Evolutionary conservation across 2,888 invertebrate species (phyloP).

Genomic region (Embidobia sp.): DNA sequence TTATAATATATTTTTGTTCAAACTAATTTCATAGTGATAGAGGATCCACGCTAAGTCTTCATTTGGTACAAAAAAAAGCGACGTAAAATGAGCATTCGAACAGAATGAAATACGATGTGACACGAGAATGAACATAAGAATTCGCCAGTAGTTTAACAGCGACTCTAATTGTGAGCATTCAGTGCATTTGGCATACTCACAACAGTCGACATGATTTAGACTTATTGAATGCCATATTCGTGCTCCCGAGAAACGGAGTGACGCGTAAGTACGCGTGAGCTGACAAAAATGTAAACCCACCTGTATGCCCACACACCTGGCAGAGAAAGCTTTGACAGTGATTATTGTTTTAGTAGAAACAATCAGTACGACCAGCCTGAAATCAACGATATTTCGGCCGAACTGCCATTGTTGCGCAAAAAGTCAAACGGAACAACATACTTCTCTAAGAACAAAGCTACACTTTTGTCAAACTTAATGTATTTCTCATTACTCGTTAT

Average conservation of each 20-base stretch:
- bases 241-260: conserved; percentile 67
- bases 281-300: conserved; percentile 58
- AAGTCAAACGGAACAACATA: conserved; percentile 32
- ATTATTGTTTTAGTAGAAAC: conserved; percentile 57
- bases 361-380: conserved; percentile 49
- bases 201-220: conserved; percentile 76
- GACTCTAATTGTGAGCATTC: conserved; percentile 62
- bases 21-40: no score
- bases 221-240: conserved; percentile 78
- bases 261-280: conserved; percentile 65
- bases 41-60: no score
- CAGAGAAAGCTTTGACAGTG: conserved; percentile 56
- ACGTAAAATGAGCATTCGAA: conserved; percentile 29
- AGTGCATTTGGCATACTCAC: conserved; percentile 59
- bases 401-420: conserved; percentile 57
- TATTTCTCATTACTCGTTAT: conserved; percentile 12
- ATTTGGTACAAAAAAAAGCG: conserved; percentile 7
- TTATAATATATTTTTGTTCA: no score
- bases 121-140: conserved; percentile 48
- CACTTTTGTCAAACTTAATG: conserved; percentile 8
- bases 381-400: conserved; percentile 56
- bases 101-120: conserved; percentile 58
- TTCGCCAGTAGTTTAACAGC: conserved; percentile 61
- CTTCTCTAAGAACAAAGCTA: conserved; percentile 44
- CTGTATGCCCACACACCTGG: conserved; percentile 62